Conservation (phyloP, 2,113 vertebrate genomes). For the Campylomormyrus numenius region DNA sequence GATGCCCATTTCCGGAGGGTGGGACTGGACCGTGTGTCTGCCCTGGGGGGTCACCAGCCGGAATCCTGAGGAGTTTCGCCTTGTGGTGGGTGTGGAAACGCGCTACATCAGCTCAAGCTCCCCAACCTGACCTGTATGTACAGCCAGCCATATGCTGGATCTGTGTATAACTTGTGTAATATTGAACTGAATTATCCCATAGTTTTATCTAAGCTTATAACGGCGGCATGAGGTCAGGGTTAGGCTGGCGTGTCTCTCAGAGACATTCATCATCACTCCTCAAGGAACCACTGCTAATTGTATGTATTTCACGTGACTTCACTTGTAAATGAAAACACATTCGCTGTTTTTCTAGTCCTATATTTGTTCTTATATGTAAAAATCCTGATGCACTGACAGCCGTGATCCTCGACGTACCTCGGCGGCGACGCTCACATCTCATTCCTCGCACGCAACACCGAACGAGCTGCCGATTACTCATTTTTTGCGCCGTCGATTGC, state of each 20-base stretch:
- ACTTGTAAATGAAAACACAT: background rate
- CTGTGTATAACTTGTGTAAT: background rate
- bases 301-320: background rate
- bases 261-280: background rate
- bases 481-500: background rate
- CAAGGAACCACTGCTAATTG: background rate
- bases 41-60: too few species aligned
- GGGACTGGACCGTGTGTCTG: too few species aligned
- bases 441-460: too few species aligned
- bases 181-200: background rate
- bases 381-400: background rate
- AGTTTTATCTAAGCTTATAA: background rate
- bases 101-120: too few species aligned
- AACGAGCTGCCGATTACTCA: background rate
- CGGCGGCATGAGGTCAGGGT: too few species aligned
- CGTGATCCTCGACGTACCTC: background rate
- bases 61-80: too few species aligned
- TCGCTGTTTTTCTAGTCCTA: background rate
- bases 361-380: background rate
- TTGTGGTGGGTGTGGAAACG: too few species aligned
- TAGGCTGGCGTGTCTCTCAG: too few species aligned
- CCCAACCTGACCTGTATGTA: background rate
- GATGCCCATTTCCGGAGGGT: too few species aligned
- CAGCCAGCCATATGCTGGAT: background rate
- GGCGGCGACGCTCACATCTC: background rate